These are phyloP conservation scores for Nomada fucata DNA, from an alignment of 2,888 invertebrate genomes.

Conservation along the genomic window DNA sequence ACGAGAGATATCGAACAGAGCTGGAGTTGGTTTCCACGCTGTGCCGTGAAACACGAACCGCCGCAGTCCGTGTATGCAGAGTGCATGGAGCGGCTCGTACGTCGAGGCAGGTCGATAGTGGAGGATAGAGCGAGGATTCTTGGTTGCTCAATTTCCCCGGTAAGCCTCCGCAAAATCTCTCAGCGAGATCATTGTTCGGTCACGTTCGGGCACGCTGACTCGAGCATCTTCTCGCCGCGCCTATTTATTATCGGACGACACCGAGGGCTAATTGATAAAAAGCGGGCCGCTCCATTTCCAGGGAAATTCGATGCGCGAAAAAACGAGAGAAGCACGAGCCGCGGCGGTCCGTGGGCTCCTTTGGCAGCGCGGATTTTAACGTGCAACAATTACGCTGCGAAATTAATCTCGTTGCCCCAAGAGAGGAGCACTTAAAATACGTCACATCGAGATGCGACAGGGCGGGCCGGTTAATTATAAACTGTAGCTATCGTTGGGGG, in stretches of 20 bases:
- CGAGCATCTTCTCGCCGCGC: slow-evolving; percentile 63
- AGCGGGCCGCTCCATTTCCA: slow-evolving; percentile 3
- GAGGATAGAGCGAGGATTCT: slow-evolving; percentile 34
- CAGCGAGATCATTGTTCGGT: slow-evolving; percentile 78
- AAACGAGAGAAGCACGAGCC: slow-evolving; percentile 1
- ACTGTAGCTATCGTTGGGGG: too few relatives aligned
- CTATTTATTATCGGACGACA: slow-evolving; percentile 53
- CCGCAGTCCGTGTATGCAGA: slow-evolving; percentile 1
- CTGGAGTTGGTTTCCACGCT: slow-evolving; percentile 51
- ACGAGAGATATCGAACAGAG: slow-evolving; percentile 37
- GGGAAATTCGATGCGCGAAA: not conserved
- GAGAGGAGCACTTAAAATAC: not conserved
- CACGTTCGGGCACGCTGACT: slow-evolving; percentile 75
- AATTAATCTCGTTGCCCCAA: not conserved
- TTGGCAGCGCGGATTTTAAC: slow-evolving; percentile 1
- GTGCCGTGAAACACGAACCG: not conserved
- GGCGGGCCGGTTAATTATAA: too few relatives aligned
- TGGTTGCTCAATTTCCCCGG: slow-evolving; percentile 55
- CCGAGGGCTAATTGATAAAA: slow-evolving; percentile 43
- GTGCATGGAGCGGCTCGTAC: slow-evolving; percentile 29
- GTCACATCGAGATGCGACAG: too few relatives aligned
- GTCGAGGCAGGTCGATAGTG: slow-evolving; percentile 37
- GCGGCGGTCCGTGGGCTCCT: not conserved
- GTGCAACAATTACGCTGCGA: not conserved
- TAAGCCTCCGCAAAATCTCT: slow-evolving; percentile 59